Evolutionary conservation across 64 coral and sea anemone genomes (phyloP).

Genomic region (Trachythela sp.): DNA sequence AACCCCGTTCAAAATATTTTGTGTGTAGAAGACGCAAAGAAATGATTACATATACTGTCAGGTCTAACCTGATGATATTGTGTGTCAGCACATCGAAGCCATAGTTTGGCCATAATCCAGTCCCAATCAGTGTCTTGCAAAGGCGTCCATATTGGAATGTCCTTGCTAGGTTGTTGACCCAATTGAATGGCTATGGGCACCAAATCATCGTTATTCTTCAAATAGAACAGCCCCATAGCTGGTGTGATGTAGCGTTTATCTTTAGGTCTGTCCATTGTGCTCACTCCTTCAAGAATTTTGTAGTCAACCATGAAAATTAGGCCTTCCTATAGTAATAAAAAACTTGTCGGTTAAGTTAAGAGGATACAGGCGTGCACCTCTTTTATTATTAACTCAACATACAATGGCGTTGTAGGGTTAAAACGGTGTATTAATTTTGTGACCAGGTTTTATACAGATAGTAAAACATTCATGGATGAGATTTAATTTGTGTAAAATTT

Average conservation of each 20-base stretch:
- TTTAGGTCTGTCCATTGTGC: slow-evolving; percentile 5
- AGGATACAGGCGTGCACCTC: background rate
- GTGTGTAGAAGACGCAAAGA: too few relatives aligned
- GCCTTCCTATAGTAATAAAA: slow-evolving; percentile 22
- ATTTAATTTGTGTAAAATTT: too few relatives aligned
- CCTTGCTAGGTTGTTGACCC: slow-evolving; percentile 28
- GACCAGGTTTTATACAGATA: too few relatives aligned
- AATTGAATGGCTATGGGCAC: slow-evolving; percentile 47
- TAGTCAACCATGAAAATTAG: slow-evolving; percentile 47
- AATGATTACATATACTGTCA: too few relatives aligned
- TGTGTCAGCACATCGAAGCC: slow-evolving; percentile 45
- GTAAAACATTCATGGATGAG: too few relatives aligned
- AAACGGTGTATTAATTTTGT: too few relatives aligned
- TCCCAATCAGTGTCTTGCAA: slow-evolving; percentile 32
- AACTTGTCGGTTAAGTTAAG: background rate
- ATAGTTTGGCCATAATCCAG: slow-evolving; percentile 53
- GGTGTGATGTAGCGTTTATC: slow-evolving; percentile 28
- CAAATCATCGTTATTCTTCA: slow-evolving; percentile 33
- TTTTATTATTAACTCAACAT: too few relatives aligned
- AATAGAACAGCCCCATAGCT: slow-evolving; percentile 40
- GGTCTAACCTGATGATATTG: slow-evolving; percentile 44
- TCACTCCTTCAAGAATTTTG: slow-evolving; percentile 34
- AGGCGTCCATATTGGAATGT: slow-evolving; percentile 48
- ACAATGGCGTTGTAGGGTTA: too few relatives aligned
- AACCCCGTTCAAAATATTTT: too few relatives aligned